Evolutionary conservation across 1,140 invertebrate species (phyloP), one percentile per base, ranked within the genome.

Genomic region (Drosophila prosaltans): DNA sequence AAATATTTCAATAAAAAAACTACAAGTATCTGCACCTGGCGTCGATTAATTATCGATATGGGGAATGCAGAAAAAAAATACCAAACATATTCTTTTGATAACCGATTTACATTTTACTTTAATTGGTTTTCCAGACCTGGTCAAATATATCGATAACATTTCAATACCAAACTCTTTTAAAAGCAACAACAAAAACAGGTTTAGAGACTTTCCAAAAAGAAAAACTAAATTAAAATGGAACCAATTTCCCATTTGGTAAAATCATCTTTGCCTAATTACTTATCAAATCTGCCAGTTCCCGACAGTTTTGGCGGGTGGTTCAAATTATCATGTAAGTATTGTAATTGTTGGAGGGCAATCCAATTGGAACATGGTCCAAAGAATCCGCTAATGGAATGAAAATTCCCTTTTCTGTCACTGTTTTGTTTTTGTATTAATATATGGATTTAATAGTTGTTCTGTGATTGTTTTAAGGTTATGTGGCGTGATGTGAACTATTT

Each of bases 271-370:
- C 96, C 96, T 2, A 95, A 97, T 92, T 97, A 97, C 93, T 94
- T 97, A 64, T 93, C 95, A 57, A 94, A 93, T 86, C 93, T 97
- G 76, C 96, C 96, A 11, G 95, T 97, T 84, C 96, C 96, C 2
- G 94, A 97, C 84, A 94, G 95, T 3, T 92, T 97, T 74, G 94
- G 95, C 57, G 96, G 96, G 80, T 97, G 96, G 96, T 97, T 97
- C 89, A 94, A 94, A 78, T 93, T 97, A 66, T 95, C 96, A 92
- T 93, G 96, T 97, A 94, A 93, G 93, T 57, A 21, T 0, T 92
- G 1, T 32, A 6, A 67, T 36, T 60, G n/a, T 36, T 60, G n/a
- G 26, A 51, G 36, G 8, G 43, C 24, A 66, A 24, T 61, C 30
- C 28, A 65, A 71, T 71, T 89, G 59, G 70, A 80, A 77, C 57